Evolutionary conservation across 2,113 vertebrate genomes (phyloP).

Genomic region (Nothobranchius kuhntae): DNA sequence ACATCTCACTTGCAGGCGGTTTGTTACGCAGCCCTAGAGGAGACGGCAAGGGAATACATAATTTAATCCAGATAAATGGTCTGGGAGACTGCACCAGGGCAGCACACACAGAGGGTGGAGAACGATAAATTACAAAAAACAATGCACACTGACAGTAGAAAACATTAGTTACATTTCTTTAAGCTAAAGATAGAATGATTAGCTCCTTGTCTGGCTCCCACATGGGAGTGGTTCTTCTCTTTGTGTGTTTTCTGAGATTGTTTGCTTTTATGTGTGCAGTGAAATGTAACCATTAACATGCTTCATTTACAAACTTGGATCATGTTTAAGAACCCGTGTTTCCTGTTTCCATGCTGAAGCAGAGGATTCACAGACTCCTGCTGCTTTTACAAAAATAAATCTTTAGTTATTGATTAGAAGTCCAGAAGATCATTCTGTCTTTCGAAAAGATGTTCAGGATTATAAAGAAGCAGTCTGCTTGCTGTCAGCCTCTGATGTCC

Average conservation of each 20-base stretch:
- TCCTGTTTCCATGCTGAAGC: neutral
- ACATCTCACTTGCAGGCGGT: constrained; percentile 42
- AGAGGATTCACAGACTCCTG: neutral
- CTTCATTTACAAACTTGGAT: constrained; percentile 2
- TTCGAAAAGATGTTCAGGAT: neutral
- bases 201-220: neutral
- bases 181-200: neutral
- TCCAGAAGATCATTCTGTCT: neutral
- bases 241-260: constrained; percentile 43
- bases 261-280: constrained; percentile 40
- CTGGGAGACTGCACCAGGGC: constrained; percentile 53
- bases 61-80: constrained; percentile 71
- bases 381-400: neutral
- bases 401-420: neutral
- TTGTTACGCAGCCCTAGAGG: constrained; percentile 67
- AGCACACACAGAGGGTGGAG: constrained; percentile 19
- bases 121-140: constrained; percentile 38
- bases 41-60: constrained; percentile 61
- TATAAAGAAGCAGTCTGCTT: constrained; percentile 53
- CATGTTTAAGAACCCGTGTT: neutral
- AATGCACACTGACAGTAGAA: constrained; percentile 16
- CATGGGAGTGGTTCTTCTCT: constrained; percentile 51
- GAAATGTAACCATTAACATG: constrained; percentile 1
- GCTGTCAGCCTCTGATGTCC: constrained; percentile 61
- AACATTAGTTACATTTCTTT: constrained; percentile 7